phyloP scores from a whole-genome alignment of 2,797 vertebrate species.

The Vireo griseus region DNA sequence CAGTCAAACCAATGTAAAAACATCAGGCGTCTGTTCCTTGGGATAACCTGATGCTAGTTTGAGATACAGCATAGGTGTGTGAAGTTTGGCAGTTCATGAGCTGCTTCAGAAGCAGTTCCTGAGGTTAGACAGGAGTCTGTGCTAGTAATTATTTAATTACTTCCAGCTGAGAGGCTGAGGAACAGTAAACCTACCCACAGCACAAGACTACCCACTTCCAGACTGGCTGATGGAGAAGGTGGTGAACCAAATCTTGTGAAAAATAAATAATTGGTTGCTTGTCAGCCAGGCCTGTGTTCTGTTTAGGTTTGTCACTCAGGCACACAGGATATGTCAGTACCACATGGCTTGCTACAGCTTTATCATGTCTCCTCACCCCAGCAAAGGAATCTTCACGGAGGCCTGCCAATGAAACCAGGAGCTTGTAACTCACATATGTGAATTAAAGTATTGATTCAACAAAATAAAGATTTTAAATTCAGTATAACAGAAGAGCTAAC shows the following conservation, averaged over 20 bases:
- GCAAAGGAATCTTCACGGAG: background rate
- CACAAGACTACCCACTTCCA: background rate
- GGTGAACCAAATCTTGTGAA: background rate
- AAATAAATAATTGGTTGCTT: background rate
- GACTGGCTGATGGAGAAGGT: background rate
- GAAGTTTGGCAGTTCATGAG: background rate
- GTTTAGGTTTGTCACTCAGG: background rate
- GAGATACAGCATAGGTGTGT: background rate
- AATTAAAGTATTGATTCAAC: background rate
- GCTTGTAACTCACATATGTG: background rate
- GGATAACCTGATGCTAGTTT: background rate
- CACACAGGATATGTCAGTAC: background rate
- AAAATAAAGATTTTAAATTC: background rate
- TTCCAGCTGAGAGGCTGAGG: background rate
- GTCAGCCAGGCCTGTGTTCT: background rate
- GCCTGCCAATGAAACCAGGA: background rate
- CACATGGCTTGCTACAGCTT: background rate
- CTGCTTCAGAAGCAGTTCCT: background rate
- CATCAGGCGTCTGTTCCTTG: background rate
- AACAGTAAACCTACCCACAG: background rate
- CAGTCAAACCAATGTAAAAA: background rate
- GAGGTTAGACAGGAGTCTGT: background rate
- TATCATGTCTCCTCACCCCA: background rate
- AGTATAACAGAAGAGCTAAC: background rate
- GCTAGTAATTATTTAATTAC: background rate